Base-by-base conservation (phyloP, 2,113 vertebrate species). In the Brachypodius melanocephalos region DNA sequence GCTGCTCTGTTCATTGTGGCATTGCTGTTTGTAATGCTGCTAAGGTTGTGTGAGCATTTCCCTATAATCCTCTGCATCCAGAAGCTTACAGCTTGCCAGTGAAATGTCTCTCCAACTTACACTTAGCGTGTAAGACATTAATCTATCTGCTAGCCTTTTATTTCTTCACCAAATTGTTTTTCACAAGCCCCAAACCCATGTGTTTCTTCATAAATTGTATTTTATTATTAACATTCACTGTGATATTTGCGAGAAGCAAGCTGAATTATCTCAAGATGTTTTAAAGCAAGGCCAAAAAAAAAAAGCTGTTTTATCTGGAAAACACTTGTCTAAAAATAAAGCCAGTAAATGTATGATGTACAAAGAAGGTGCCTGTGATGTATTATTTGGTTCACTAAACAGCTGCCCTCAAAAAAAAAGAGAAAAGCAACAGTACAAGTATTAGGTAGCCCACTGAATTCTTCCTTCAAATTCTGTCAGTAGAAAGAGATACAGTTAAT, bases 41-140 rank as follows among this genome's bases (percentile, higher is more conserved):
- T 77, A 76, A 93, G 90, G 78, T 51, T 94, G 54, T 12, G 17
- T 21, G 96, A 96, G 93, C 51, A 62, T 83, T 88, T 94, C 93
- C 74, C 93, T 69, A 17, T 92, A 96, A 95, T 95, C 89, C 86
- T 62, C 86, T 93, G 73, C 58, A 94, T 74, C 89, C 91, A 76
- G 67, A 29, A 86, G 92, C 95, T 95, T 90, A 89, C 1, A 52
- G 77, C 84, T 91, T 88, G 65, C 72, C 91, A 78, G 54, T 32
- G 58, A 93, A 96, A 94, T 5, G 40, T 38, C 84, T 92, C 69
- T 93, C 83, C 86, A 94, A 88, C 66, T 92, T 45, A 43, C 45
- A 63, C 58, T 49, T 72, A 51, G 73, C 12, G 3, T 66, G 49
- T 48, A 83, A 84, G 66, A 72, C 85, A 29, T 88, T 86, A 85